A percentile compares a stretch with the other conserved stretches of the same genome.
phyloP scores from a whole-genome alignment of 2,888 invertebrate genomes.

The Xestia rhomboidea region DNA sequence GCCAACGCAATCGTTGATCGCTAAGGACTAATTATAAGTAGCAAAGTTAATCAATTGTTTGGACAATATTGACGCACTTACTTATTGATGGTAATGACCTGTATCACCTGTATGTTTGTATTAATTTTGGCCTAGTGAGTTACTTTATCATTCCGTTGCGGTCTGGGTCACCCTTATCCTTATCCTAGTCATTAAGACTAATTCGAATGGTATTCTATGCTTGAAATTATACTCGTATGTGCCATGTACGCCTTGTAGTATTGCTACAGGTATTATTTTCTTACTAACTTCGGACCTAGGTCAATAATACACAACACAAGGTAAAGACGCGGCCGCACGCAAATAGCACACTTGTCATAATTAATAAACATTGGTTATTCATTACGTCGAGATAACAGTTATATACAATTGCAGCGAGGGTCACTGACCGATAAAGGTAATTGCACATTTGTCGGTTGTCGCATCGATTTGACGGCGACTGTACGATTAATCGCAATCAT shows the following conservation, averaged over 20 bases:
- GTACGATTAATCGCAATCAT: constrained; percentile 49
- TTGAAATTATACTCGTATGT: background rate
- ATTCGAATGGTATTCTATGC: background rate
- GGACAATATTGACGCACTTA: background rate
- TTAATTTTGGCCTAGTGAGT: background rate
- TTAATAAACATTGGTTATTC: constrained; percentile 57
- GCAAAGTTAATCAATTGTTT: constrained; percentile 1
- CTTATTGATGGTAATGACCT: background rate
- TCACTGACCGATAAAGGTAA: constrained; percentile 64
- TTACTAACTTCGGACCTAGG: background rate
- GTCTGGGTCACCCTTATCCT: too few species aligned
- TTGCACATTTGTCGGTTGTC: constrained; percentile 50
- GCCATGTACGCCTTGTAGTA: background rate
- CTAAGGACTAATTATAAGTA: background rate
- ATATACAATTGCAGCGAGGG: constrained; percentile 61
- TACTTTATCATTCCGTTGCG: background rate
- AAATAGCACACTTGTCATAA: constrained; percentile 58
- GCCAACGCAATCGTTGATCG: background rate
- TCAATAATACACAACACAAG: constrained; percentile 27
- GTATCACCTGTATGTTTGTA: background rate
- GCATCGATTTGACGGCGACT: constrained; percentile 23
- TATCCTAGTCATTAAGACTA: background rate
- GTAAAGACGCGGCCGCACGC: constrained; percentile 24
- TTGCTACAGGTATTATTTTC: background rate
- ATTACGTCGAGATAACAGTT: constrained; percentile 56